Conservation (phyloP, 2,113 vertebrate genomes). For the Serilophus lunatus region DNA sequence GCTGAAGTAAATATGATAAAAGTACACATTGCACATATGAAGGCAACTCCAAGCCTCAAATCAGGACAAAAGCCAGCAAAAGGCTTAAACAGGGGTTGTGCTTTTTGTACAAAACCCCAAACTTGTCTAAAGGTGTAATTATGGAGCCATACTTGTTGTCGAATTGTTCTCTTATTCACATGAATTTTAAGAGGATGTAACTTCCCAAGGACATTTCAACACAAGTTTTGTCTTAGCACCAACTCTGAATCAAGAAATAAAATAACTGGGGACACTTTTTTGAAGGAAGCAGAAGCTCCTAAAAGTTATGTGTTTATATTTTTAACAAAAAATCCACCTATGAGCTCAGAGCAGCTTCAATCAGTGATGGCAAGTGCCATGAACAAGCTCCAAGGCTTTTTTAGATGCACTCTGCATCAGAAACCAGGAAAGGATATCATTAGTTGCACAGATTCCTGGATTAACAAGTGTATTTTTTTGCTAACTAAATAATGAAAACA, state of each 20-base stretch:
- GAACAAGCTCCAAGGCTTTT: background rate
- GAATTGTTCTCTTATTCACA: background rate
- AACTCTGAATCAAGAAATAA: background rate
- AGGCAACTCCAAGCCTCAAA: background rate
- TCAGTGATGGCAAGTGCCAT: background rate
- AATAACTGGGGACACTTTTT: background rate
- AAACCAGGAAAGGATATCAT: background rate
- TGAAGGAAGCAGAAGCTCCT: background rate
- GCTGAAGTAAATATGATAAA: background rate
- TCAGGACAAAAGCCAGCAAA: background rate
- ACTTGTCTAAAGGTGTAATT: background rate
- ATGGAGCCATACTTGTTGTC: background rate
- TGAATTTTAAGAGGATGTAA: background rate
- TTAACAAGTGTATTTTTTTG: background rate
- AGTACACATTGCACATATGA: background rate
- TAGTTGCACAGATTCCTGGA: background rate
- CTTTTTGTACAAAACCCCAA: background rate
- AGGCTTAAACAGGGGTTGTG: background rate
- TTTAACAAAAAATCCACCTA: background rate
- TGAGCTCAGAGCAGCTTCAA: background rate
- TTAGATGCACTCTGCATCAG: background rate
- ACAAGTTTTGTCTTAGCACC: background rate
- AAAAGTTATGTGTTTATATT: background rate
- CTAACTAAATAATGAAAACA: background rate
- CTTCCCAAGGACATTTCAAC: background rate